These are phyloP conservation scores for Nasonovia ribisnigri DNA, from an alignment of 2,888 invertebrate species.

Conservation along the genomic window DNA sequence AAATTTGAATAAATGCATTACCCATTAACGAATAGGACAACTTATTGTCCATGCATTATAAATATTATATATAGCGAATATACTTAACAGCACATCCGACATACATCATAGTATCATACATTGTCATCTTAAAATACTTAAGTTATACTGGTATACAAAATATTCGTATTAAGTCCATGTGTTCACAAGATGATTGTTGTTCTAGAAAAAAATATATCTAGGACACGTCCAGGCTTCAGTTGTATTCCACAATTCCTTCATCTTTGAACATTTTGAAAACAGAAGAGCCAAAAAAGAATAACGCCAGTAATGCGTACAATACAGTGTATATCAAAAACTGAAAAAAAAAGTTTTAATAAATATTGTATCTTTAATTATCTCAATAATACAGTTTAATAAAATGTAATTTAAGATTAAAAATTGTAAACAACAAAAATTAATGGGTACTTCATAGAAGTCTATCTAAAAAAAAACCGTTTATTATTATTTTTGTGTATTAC, in stretches of 20 bases:
- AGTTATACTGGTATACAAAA: neutral
- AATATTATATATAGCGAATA: neutral
- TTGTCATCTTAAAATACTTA: neutral
- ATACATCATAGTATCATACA: neutral
- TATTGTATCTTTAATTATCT: neutral
- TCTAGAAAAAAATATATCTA: neutral
- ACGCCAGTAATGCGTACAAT: constrained; percentile 27
- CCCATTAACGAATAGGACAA: neutral
- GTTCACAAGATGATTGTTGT: neutral
- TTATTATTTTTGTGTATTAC: constrained; percentile 38
- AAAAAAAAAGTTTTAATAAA: constrained; percentile 4
- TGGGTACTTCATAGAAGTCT: neutral
- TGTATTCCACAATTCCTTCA: constrained; percentile 58
- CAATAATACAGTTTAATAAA: neutral
- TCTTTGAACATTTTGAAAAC: constrained; percentile 44
- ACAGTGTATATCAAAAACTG: constrained; percentile 58
- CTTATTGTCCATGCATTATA: neutral
- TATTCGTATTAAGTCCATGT: neutral
- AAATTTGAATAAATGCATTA: neutral
- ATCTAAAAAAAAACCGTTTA: neutral
- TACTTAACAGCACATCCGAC: neutral
- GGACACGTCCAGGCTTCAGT: neutral
- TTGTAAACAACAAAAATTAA: neutral
- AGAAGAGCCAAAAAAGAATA: constrained; percentile 34
- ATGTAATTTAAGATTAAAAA: neutral